Evolutionary conservation across 2,888 invertebrate species (phyloP).

Genomic region (Melikaiella ostensackeni): DNA sequence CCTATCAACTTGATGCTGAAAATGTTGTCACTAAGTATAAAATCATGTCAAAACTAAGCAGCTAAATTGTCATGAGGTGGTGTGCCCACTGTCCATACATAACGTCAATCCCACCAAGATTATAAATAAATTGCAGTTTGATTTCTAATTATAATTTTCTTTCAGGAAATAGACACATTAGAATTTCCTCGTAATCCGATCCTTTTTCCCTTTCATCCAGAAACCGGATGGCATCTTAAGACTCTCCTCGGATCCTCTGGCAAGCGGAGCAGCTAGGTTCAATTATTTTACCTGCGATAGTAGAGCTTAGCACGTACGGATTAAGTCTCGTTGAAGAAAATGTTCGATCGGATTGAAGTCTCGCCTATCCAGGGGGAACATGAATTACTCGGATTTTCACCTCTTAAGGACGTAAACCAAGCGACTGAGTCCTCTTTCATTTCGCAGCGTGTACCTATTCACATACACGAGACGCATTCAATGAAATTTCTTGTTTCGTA

Average conservation of each 20-base stretch:
- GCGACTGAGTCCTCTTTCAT: conserved; percentile 7
- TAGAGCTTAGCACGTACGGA: conserved; percentile 35
- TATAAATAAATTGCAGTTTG: too few relatives aligned
- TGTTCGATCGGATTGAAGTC: conserved; percentile 22
- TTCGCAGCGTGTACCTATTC: conserved; percentile 3
- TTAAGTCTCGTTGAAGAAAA: conserved; percentile 28
- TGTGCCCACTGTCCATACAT: too few relatives aligned
- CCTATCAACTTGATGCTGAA: too few relatives aligned
- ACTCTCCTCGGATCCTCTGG: background rate
- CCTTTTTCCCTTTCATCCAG: background rate
- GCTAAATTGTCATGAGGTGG: too few relatives aligned
- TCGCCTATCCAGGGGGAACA: background rate
- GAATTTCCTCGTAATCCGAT: background rate
- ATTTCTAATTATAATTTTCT: too few relatives aligned
- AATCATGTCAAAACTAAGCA: too few relatives aligned
- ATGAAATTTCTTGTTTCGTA: conserved; percentile 8
- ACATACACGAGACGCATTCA: background rate
- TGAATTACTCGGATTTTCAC: conserved; percentile 32
- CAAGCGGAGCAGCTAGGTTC: conserved; percentile 15
- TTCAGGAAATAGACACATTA: background rate
- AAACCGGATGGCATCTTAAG: conserved; percentile 13
- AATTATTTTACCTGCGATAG: conserved; percentile 31
- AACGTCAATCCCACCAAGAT: too few relatives aligned
- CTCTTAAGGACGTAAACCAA: conserved; percentile 8
- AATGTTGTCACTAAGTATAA: too few relatives aligned